Evolutionary conservation across 2,113 vertebrate species (phyloP), one percentile per base, ranked within the genome.

Genomic region (Siniperca knerii): DNA sequence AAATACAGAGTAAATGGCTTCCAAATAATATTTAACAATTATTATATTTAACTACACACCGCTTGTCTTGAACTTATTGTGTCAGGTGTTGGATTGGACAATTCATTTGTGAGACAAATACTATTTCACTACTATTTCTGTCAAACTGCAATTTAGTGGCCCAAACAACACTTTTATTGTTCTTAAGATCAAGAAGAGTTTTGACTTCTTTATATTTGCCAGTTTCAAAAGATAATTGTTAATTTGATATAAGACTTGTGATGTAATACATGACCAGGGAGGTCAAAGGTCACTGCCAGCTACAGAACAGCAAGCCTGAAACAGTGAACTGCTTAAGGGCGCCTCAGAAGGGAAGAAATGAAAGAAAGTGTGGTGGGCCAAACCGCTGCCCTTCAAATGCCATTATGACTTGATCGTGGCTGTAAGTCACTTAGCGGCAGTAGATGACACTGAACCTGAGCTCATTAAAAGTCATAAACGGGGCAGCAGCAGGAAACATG

Each of bases 211-310:
- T 42, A 21, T 44, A 52, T 54, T 55, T 55, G 0, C 11, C 25
- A n/a, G 46, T 37, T 66, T 55, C 8, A 18, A 25, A 67, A 12
- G 12, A 46, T 10, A 35, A 21, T 12, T 23, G 33, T 55, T 23
- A 0, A 78, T 78, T n/a, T 68, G 25, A 18, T 9, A 35, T 10
- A 3, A n/a, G 20, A 58, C 1, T 13, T 44, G 23, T 15, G 52
- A 11, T 46, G 65, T 18, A 50, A 75, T 50, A 25, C 9, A 25
- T 13, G 21, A 68, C 0, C 23, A 12, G 8, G 7, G 33, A 23
- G 44, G 72, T 69, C 80, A 75, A 52, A 82, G 54, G 80, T 82
- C 64, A 58, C 48, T 6, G 35, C 8, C 21, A 44, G 21, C 21
- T n/a, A 13, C 64, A 44, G 37, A 42, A 15, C 35, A 15, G 48